These are phyloP conservation scores for Uropetala carovei DNA, from an alignment of 2,888 invertebrate genomes.

Conservation along the genomic window DNA sequence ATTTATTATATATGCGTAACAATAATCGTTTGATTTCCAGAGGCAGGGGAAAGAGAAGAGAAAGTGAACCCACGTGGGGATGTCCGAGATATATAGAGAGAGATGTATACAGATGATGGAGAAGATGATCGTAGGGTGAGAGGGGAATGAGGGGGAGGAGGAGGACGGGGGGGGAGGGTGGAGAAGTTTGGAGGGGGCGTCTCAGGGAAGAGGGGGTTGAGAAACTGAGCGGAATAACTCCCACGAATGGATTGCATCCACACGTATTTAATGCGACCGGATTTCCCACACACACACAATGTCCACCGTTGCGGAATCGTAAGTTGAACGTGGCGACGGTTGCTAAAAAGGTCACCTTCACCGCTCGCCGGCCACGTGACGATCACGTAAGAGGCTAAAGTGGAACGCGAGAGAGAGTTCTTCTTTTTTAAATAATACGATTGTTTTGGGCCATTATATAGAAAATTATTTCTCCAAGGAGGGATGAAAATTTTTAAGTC, in stretches of 20 bases:
- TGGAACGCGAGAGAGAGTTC: neutral
- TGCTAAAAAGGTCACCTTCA: conserved; percentile 60
- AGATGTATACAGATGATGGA: too few relatives aligned
- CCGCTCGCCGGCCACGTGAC: conserved; percentile 26
- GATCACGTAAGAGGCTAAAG: conserved; percentile 5
- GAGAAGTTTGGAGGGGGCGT: neutral
- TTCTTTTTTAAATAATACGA: neutral
- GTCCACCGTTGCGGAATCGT: conserved; percentile 55
- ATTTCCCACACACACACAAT: conserved; percentile 34
- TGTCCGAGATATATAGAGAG: too few relatives aligned
- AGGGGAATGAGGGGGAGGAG: neutral
- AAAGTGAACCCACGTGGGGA: too few relatives aligned
- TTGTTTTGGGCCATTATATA: neutral
- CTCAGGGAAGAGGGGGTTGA: neutral
- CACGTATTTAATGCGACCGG: conserved; percentile 30
- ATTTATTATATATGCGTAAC: too few relatives aligned
- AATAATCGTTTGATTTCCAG: too few relatives aligned
- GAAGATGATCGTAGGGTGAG: neutral
- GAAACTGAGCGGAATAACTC: conserved; percentile 22
- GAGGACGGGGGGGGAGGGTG: neutral
- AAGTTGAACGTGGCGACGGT: conserved; percentile 30
- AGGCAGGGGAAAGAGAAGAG: too few relatives aligned
- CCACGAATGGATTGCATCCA: conserved; percentile 23
- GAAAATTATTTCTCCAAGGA: neutral
- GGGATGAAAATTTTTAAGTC: neutral